Base-by-base conservation (phyloP, 2,797 vertebrate species). In the Phoeniculus purpureus region DNA sequence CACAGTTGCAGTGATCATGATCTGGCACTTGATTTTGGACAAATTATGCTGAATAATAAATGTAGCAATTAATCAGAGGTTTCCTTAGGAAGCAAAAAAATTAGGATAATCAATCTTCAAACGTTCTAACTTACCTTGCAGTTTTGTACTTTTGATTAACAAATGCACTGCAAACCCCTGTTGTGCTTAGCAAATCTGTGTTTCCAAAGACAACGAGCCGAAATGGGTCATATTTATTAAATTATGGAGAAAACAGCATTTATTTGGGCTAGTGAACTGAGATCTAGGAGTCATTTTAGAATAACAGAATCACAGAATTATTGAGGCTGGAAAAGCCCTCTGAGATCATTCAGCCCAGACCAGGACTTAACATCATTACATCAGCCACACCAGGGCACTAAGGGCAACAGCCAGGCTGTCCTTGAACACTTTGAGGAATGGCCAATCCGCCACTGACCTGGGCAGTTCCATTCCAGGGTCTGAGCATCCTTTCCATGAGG, bases 21-120 rank as follows among this genome's bases (percentile, higher is more conserved):
- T 75, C 54, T 91, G 59, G 21, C 32, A 87, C 89, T 96, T 94
- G 89, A 81, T 87, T 90, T 88, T 85, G 56, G 31, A 91, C 40
- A 64, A 71, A 87, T 87, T 89, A 80, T 71, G 87, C 91, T 92
- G 65, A 94, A 82, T 95, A 90, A 87, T 7, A 93, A 87, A 89
- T 94, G 65, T 3, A 82, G 75, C 26, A 91, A 94, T 94, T 94
- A 94, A 92, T 93, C 89, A 94, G 75, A 90, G 32, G 66, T 37
- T 90, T 92, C 81, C 70, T 92, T 94, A 80, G 75, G 45, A 89
- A 89, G 93, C 59, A 85, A 88, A 82, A 93, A 92, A 74, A 26
- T 48, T 19, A 67, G 73, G 68, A 89, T 94, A 90, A 94, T 95
- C 81, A 93, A 85, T 94, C 86, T 93, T 92, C 68, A 87, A 31